Conservation (phyloP, 2,888 invertebrate species). For the Pheosia tremula region DNA sequence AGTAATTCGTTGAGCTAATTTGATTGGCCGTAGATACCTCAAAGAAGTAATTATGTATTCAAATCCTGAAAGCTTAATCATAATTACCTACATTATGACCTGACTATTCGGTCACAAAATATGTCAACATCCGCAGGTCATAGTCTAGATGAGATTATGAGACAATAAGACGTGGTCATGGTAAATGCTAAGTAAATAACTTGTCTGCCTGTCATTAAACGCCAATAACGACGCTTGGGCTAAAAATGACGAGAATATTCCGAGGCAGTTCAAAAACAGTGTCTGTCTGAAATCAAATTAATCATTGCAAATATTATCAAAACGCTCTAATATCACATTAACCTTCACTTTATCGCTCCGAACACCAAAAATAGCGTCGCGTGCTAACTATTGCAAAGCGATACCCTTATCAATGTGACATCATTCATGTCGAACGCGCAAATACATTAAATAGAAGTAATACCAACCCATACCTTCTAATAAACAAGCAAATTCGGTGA, state of each 20-base stretch:
- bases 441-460: conserved; percentile 20
- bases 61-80: not conserved
- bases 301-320: not conserved
- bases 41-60: not conserved
- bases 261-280: not conserved
- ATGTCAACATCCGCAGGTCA: not conserved
- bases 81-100: not conserved
- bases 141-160: no score
- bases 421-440: conserved; percentile 28
- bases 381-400: conserved; percentile 43
- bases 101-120: not conserved
- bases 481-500: no score
- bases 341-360: conserved; percentile 70
- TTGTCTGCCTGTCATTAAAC: no score
- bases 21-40: not conserved
- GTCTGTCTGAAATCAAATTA: not conserved
- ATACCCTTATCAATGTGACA: conserved; percentile 52
- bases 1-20: not conserved
- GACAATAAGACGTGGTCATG: no score
- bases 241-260: not conserved
- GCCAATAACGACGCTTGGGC: no score
- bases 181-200: no score
- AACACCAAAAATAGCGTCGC: conserved; percentile 57
- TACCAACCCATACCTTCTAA: conserved; percentile 9
- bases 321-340: conserved; percentile 44